These are phyloP conservation scores for Aurelia sp. DNA, from an alignment of 30 jellyfish, hydroid and myxozoan genomes.

Conservation along the genomic window DNA sequence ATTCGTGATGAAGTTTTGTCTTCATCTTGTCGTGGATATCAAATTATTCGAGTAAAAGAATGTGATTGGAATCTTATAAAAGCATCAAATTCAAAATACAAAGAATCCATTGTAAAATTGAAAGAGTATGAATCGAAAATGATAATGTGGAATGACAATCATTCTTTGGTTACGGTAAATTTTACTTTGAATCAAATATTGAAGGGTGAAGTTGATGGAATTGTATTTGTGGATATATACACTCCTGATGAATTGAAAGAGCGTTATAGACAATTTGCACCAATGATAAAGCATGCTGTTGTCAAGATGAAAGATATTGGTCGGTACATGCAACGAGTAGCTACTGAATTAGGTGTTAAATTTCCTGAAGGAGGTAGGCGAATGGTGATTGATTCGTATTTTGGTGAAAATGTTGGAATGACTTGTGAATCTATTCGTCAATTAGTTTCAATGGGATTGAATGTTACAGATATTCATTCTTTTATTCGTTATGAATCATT, in stretches of 20 bases:
- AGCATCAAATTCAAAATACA: no score
- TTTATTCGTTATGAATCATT: no score
- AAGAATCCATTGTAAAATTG: no score
- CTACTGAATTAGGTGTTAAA: neutral
- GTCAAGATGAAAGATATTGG: constrained; percentile 20
- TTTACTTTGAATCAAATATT: neutral
- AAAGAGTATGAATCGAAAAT: neutral
- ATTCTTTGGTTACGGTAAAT: neutral
- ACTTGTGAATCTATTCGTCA: no score
- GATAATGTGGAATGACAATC: neutral
- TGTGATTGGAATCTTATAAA: neutral
- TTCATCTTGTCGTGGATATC: neutral
- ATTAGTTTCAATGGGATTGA: no score
- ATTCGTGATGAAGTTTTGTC: neutral
- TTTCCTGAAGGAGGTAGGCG: neutral
- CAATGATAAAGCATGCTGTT: constrained; percentile 4
- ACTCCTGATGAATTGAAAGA: neutral
- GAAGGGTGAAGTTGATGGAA: neutral
- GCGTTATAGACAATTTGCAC: constrained; percentile 5
- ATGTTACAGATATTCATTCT: no score
- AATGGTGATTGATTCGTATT: neutral
- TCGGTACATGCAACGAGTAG: neutral
- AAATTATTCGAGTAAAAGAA: neutral
- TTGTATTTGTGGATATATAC: neutral
- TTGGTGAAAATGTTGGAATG: no score